These are phyloP conservation scores for Thalpophila matura DNA, from an alignment of 2,888 invertebrate species.

Conservation along the genomic window DNA sequence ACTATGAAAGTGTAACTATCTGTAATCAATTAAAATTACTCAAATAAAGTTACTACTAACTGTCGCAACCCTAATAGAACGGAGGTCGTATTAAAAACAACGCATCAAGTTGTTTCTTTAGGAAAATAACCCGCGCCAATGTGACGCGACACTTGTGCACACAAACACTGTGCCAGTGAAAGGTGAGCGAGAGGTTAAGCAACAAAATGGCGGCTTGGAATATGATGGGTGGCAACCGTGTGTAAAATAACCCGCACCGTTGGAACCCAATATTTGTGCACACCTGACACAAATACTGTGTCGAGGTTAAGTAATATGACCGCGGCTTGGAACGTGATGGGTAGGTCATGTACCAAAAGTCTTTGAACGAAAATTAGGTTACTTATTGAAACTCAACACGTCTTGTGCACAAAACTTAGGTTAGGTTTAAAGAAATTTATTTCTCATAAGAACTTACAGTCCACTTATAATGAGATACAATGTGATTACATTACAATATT, in stretches of 20 bases:
- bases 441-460: too few relatives aligned
- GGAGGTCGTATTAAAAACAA: constrained; percentile 55
- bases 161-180: constrained; percentile 20
- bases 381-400: constrained; percentile 18
- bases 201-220: neutral
- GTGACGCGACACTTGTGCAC: constrained; percentile 43
- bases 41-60: neutral
- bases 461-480: too few relatives aligned
- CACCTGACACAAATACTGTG: constrained; percentile 23
- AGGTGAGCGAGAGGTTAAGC: constrained; percentile 26
- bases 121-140: constrained; percentile 53
- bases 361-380: constrained; percentile 9
- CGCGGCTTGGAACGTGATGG: constrained; percentile 14
- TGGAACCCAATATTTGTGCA: constrained; percentile 37
- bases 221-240: constrained; percentile 11
- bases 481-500: too few relatives aligned
- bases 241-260: constrained; percentile 21
- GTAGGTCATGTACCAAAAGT: neutral
- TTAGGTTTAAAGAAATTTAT: too few relatives aligned
- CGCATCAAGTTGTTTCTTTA: constrained; percentile 59
- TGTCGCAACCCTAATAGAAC: constrained; percentile 52
- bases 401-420: constrained; percentile 31
- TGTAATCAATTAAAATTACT: too few relatives aligned
- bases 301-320: constrained; percentile 13
- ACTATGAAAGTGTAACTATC: too few relatives aligned